A percentile compares a stretch with the other conserved stretches of the same genome.
phyloP scores from a whole-genome alignment of 2,888 invertebrate species.

The Melanchra persicariae region DNA sequence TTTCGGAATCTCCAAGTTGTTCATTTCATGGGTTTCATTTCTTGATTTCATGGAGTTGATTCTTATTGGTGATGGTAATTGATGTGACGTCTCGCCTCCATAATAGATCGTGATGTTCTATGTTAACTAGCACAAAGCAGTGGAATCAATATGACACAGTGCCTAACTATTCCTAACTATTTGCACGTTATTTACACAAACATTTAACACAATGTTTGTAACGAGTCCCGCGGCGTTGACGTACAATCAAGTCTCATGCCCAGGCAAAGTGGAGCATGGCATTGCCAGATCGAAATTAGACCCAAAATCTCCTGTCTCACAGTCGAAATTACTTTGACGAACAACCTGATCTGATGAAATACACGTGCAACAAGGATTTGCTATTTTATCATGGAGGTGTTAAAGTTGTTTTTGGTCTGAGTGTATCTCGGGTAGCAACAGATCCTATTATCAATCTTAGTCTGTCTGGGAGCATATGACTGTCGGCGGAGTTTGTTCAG shows the following conservation, averaged over 20 bases:
- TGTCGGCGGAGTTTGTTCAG: slow-evolving; percentile 74
- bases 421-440: slow-evolving; percentile 72
- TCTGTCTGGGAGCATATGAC: slow-evolving; percentile 71
- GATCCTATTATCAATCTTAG: slow-evolving; percentile 74
- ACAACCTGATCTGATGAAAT: slow-evolving; percentile 54
- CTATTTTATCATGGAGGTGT: slow-evolving; percentile 51
- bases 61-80: background rate
- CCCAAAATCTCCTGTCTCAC: slow-evolving; percentile 57
- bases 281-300: slow-evolving; percentile 53
- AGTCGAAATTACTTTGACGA: slow-evolving; percentile 65
- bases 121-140: slow-evolving; percentile 22
- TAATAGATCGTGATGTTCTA: slow-evolving; percentile 22
- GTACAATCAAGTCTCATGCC: slow-evolving; percentile 69
- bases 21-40: background rate
- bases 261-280: slow-evolving; percentile 68
- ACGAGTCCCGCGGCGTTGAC: slow-evolving; percentile 68
- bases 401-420: slow-evolving; percentile 68
- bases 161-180: slow-evolving; percentile 65
- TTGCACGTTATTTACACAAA: slow-evolving; percentile 73
- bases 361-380: slow-evolving; percentile 55
- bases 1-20: slow-evolving; percentile 12
- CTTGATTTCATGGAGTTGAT: background rate
- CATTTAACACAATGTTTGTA: slow-evolving; percentile 72
- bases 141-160: slow-evolving; percentile 50
- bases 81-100: background rate